These are phyloP conservation scores for Andricus grossulariae DNA, from an alignment of 1,140 invertebrate species.

Conservation along the genomic window DNA sequence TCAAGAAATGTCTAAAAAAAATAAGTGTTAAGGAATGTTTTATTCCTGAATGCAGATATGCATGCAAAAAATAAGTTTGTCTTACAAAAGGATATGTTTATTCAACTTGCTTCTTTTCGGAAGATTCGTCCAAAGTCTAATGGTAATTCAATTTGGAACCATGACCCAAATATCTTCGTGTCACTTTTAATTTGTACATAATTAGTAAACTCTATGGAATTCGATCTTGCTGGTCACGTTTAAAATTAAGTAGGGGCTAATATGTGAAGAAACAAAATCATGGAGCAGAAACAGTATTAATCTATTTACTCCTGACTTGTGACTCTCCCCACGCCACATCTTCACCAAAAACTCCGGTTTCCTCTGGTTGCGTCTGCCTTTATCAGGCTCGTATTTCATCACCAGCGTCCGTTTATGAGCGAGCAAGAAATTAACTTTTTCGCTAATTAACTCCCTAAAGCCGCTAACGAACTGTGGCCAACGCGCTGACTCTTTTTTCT, in stretches of 20 bases:
- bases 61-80: too few species aligned
- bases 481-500: slow-evolving; percentile 59
- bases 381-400: slow-evolving; percentile 75
- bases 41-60: too few species aligned
- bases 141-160: too few species aligned
- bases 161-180: background rate
- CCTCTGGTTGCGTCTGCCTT: slow-evolving; percentile 63
- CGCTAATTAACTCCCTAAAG: slow-evolving; percentile 73
- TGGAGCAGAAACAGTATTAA: slow-evolving; percentile 64
- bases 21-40: too few species aligned
- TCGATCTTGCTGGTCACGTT: slow-evolving; percentile 43
- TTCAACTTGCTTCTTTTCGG: too few species aligned
- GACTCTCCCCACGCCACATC: slow-evolving; percentile 39
- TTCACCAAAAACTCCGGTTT: slow-evolving; percentile 67
- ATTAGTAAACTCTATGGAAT: slow-evolving; percentile 1
- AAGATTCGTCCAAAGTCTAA: too few species aligned
- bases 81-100: too few species aligned
- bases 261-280: slow-evolving; percentile 56
- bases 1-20: too few species aligned
- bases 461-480: slow-evolving; percentile 70
- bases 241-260: slow-evolving; percentile 51
- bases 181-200: background rate
- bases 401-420: slow-evolving; percentile 69
- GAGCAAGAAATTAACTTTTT: slow-evolving; percentile 74
- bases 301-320: slow-evolving; percentile 62